Base-by-base conservation (phyloP, 2,888 invertebrate species). In the Trachelus stipa region DNA sequence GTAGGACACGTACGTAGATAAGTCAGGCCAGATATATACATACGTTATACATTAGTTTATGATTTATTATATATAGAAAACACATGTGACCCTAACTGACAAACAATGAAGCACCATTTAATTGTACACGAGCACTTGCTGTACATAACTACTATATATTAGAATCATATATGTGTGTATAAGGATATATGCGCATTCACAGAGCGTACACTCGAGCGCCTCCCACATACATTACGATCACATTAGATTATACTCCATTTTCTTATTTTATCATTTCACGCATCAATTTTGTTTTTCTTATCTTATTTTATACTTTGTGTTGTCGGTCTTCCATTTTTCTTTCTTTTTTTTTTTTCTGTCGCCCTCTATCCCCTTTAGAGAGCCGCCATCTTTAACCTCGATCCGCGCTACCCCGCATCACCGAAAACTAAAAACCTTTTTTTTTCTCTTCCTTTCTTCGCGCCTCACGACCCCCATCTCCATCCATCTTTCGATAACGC, bases 1-100 rank as follows among this genome's bases (percentile, higher is more conserved):
- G 78, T 80, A 73, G 69, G 75, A 40, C 77, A 77, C 77, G 78
- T 75, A 78, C 56, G 15, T 40, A 40, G 15, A 15, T 4, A 40
- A 15, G 40, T 40, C 15, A 40, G 40, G 40, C 40, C 40, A 40
- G 15, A 37, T 40, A 40, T 40, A 56, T 56, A 56, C 9, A 23
- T 23, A 23, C 40, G 40, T 56, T 56, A 23, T 56, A 56, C 23
- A 2, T 23, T 40, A 40, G 12, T 15, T 40, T 40, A 40, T 15
- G 15, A 56, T 56, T 23, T 56, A 9, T 56, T 56, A 15, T 37
- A 37, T 37, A 37, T 23, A 56, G 40, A 56, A 56, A 56, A 56
- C 9, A 23, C 3, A 35, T 3, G 35, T 35, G 35, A 35, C 12
- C 35, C 35, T 35, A 35, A 35, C 35, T 12, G 3, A 35, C 35